A percentile compares a stretch with the other conserved stretches of the same genome.
Conservation (phyloP, 2,888 invertebrate genomes). For the Nomada ruficornis region DNA sequence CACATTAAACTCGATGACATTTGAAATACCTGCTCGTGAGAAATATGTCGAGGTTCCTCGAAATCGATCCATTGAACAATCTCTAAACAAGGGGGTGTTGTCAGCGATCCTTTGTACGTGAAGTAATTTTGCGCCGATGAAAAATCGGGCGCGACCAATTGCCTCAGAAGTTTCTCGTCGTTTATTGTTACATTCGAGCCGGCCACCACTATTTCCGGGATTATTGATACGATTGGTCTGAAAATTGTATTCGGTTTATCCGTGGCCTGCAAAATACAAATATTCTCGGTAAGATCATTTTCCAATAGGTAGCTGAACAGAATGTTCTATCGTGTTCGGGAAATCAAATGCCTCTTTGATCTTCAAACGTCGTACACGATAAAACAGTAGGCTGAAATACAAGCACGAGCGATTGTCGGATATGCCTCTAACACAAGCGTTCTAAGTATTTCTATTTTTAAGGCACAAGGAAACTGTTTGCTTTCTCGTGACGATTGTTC, state of each 20-base stretch:
- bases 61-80: constrained; percentile 95
- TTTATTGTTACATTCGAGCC: constrained; percentile 85
- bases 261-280: constrained; percentile 74
- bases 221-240: constrained; percentile 85
- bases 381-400: not conserved
- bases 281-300: not conserved
- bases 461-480: not conserved
- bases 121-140: constrained; percentile 88
- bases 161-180: constrained; percentile 61
- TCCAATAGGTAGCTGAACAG: not conserved
- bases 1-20: not conserved
- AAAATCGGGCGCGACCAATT: constrained; percentile 76
- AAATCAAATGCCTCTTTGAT: not conserved
- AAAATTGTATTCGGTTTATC: constrained; percentile 75
- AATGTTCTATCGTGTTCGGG: too few relatives aligned
- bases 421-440: not conserved
- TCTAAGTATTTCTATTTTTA: constrained; percentile 8
- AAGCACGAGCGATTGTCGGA: not conserved
- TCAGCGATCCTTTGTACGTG: constrained; percentile 93
- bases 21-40: constrained; percentile 87
- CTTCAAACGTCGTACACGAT: not conserved
- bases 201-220: constrained; percentile 86
- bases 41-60: constrained; percentile 88
- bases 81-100: constrained; percentile 94
- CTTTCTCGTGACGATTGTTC: not conserved